Evolutionary conservation across 2,113 vertebrate genomes (phyloP), one percentile per base, ranked within the genome.

Genomic region (Leucopternis melanops): DNA sequence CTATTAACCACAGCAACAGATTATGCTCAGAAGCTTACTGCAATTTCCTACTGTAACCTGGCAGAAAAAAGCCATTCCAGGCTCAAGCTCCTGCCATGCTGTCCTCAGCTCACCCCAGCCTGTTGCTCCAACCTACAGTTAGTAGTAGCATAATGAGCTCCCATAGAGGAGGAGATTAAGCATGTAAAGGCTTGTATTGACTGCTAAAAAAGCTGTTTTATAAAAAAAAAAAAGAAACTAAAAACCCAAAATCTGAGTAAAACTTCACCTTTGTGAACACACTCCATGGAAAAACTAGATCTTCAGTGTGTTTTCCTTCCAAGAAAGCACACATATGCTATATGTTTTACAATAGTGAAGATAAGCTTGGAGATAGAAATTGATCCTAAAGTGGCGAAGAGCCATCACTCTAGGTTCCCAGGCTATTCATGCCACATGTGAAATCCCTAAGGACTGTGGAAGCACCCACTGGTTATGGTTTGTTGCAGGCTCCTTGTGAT

Each of bases 351-450:
- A 57, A 13, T 9, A 42, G 8, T 25, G 21, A 69, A 80, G 22
- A 50, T 22, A 89, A 70, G 15, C 11, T 52, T 34, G 5, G 42
- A 88, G 36, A n/a, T 9, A 20, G n/a, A 93, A 86, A 62, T 20
- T 34, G 7, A 74, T 57, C n/a, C 26, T 70, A 10, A 57, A 44
- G 31, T 40, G 22, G 5, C 4, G 50, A 73, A 79, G 16, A 66
- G 32, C 8, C 49, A 54, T 18, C 3, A 15, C 8, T 55, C 17
- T 9, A 29, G 8, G 19, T 86, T 90, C 18, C 8, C 45, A 84
- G 45, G 27, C 8, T 70, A 18, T 32, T 79, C 5, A 3, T 59
- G 27, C 32, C 1, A 2, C 1, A 0, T 47, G 11, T 62, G 11
- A 80, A 52, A 71, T 57, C 12, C 13, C 42, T 38, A 47, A 19